These are phyloP conservation scores for Rhinolophus ferrumequinum DNA, from an alignment of 2,113 vertebrate genomes.

Conservation along the genomic window DNA sequence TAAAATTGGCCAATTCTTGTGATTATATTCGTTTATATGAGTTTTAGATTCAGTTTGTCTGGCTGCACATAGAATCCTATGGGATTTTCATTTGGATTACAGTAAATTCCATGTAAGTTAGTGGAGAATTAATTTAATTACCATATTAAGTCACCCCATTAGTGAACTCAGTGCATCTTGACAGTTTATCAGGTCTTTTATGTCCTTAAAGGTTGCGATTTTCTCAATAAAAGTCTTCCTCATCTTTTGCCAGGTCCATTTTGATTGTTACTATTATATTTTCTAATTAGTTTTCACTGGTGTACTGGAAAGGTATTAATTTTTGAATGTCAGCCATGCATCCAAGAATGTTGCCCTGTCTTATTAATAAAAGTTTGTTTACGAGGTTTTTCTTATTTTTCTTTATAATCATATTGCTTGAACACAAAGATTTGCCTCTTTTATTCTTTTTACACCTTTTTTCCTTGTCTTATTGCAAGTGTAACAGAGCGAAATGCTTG, in stretches of 20 bases:
- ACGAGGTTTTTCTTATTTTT: background rate
- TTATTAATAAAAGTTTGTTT: slow-evolving; percentile 24
- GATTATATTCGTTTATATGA: background rate
- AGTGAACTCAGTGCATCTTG: background rate
- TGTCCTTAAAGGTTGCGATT: slow-evolving; percentile 34
- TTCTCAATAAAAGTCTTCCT: slow-evolving; percentile 29
- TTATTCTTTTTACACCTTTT: background rate
- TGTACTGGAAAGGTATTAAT: slow-evolving; percentile 15
- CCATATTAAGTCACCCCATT: background rate
- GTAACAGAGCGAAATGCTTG: too few species aligned
- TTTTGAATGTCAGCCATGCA: background rate
- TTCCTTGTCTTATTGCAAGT: background rate
- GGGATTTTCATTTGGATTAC: background rate
- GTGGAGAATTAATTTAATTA: slow-evolving; percentile 35
- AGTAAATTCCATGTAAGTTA: background rate
- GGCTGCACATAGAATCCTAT: background rate
- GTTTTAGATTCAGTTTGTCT: background rate
- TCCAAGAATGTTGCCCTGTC: background rate
- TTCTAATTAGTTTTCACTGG: slow-evolving; percentile 37
- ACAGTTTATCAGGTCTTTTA: background rate
- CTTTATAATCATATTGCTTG: background rate
- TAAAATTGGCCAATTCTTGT: background rate
- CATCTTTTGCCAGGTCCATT: background rate
- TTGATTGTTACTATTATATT: background rate
- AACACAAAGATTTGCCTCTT: background rate